Evolutionary conservation across 2,797 vertebrate genomes (phyloP).

Genomic region (Paedocypris micromegethes): DNA sequence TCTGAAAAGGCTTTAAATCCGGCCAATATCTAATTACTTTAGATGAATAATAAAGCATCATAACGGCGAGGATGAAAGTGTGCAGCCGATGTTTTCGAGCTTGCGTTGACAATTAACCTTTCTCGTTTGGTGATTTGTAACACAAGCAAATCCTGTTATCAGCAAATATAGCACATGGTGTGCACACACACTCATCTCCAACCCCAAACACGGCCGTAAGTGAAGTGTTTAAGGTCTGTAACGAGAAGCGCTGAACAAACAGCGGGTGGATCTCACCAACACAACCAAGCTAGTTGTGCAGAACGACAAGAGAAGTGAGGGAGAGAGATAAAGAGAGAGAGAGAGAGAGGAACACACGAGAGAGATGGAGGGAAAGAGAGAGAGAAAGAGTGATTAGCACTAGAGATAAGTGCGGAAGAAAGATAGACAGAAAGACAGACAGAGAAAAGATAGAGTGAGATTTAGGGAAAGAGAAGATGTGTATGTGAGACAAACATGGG

Average conservation of each 20-base stretch:
- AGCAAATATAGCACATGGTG: slow-evolving; percentile 75
- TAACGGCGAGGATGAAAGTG: slow-evolving; percentile 70
- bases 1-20: slow-evolving; percentile 59
- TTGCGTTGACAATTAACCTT: slow-evolving; percentile 75
- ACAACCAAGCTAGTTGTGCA: slow-evolving; percentile 64
- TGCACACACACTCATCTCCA: slow-evolving; percentile 43
- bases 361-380: slow-evolving; percentile 5
- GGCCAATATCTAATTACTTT: slow-evolving; percentile 71
- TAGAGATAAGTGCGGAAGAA: too few species aligned
- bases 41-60: slow-evolving; percentile 74
- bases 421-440: not conserved
- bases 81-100: slow-evolving; percentile 64
- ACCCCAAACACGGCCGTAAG: slow-evolving; percentile 41
- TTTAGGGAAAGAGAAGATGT: too few species aligned
- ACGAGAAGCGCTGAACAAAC: slow-evolving; percentile 71
- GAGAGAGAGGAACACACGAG: slow-evolving; percentile 45
- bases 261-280: slow-evolving; percentile 66
- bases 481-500: too few species aligned
- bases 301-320: slow-evolving; percentile 44
- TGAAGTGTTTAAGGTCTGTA: slow-evolving; percentile 63
- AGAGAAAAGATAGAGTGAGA: not conserved
- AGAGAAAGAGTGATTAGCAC: not conserved
- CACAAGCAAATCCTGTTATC: slow-evolving; percentile 77
- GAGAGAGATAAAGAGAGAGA: not conserved
- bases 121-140: slow-evolving; percentile 70